Conservation (phyloP, 2,113 vertebrate genomes). For the Pangasianodon gigas region DNA sequence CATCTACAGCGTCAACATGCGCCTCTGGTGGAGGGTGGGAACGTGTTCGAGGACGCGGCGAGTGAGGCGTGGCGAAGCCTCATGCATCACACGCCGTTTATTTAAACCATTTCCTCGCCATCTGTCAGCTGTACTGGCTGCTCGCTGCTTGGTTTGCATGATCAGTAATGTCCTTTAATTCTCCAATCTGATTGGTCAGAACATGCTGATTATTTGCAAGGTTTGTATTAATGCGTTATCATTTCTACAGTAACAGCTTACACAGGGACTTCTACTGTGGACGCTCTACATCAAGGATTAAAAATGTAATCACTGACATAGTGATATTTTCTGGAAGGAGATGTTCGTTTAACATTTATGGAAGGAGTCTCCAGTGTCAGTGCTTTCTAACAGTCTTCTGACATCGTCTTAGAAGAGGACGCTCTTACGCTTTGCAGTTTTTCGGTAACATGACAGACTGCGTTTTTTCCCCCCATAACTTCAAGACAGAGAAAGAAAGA, state of each 20-base stretch:
- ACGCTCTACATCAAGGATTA: not conserved
- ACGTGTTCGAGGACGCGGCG: not conserved
- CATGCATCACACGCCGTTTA: constrained; percentile 63
- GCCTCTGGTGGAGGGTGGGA: not conserved
- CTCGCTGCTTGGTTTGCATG: not conserved
- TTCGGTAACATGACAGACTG: not conserved
- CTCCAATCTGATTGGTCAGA: not conserved
- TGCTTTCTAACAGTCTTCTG: not conserved
- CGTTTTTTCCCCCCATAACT: not conserved
- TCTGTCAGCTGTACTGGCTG: constrained; percentile 60
- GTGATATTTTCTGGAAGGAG: not conserved
- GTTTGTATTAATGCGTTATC: not conserved
- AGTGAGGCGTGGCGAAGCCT: constrained; percentile 20
- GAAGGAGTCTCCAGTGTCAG: not conserved
- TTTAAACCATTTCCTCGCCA: constrained; percentile 66
- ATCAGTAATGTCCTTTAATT: not conserved
- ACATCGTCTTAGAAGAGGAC: too few relatives aligned
- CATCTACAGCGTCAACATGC: not conserved
- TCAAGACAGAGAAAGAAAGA: not conserved
- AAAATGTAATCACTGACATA: not conserved
- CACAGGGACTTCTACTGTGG: not conserved
- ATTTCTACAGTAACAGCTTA: not conserved
- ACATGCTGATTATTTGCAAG: not conserved
- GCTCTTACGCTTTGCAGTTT: not conserved
- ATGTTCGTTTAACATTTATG: not conserved